These are phyloP conservation scores for Aspiorhynchus laticeps DNA, from an alignment of 2,113 vertebrate species.

Conservation along the genomic window DNA sequence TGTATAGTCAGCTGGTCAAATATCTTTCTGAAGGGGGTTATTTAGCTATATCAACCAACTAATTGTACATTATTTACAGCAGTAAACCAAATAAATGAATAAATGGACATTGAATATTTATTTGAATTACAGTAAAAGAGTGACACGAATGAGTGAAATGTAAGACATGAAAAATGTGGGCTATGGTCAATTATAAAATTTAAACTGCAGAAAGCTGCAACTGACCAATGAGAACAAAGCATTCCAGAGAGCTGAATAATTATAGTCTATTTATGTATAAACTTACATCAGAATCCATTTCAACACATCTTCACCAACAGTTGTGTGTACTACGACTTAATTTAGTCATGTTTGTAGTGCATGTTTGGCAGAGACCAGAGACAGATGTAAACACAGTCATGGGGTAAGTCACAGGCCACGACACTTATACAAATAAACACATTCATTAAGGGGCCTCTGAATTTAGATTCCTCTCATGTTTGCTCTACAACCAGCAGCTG, in stretches of 20 bases:
- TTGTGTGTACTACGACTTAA: neutral
- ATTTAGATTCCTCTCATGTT: slow-evolving; percentile 25
- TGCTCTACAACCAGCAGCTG: slow-evolving; percentile 57
- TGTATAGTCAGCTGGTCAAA: neutral
- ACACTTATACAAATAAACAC: slow-evolving; percentile 57
- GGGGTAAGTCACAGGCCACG: slow-evolving; percentile 50
- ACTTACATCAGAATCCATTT: neutral
- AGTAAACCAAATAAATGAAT: neutral
- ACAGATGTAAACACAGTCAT: slow-evolving; percentile 59
- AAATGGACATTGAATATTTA: neutral
- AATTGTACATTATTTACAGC: neutral
- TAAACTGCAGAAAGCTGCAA: neutral
- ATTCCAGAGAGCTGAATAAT: neutral
- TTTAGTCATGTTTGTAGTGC: neutral
- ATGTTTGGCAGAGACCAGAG: slow-evolving; percentile 37
- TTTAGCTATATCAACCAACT: neutral
- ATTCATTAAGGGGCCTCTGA: slow-evolving; percentile 34
- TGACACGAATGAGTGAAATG: neutral
- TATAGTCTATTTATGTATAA: neutral
- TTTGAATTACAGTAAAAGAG: neutral
- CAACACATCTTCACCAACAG: neutral
- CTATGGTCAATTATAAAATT: neutral
- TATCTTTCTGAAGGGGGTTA: neutral
- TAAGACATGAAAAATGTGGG: too few species aligned
- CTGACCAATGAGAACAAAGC: neutral